Evolutionary conservation across 2,888 invertebrate genomes (phyloP).

Genomic region (Hypselothyrea guttata): DNA sequence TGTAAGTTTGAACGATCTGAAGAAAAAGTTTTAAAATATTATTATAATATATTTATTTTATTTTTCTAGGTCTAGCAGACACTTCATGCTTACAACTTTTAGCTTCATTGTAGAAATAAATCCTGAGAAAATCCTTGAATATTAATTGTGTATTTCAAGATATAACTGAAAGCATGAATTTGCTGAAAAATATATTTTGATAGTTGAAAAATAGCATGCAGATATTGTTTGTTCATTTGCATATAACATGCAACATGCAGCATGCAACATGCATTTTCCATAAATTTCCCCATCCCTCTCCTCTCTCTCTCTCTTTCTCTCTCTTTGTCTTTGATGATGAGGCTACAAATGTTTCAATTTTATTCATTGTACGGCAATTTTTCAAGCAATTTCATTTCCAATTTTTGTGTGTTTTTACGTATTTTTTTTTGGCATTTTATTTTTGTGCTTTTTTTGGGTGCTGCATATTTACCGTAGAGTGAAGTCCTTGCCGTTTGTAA

Average conservation of each 20-base stretch:
- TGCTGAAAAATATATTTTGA: slow-evolving; percentile 52
- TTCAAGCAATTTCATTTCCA: slow-evolving; percentile 50
- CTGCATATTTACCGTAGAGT: slow-evolving; percentile 51
- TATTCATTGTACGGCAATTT: slow-evolving; percentile 62
- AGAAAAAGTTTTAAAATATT: too few species aligned
- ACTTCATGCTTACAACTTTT: too few species aligned
- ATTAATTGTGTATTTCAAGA: background rate
- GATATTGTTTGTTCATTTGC: slow-evolving; percentile 56
- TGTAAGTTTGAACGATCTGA: too few species aligned
- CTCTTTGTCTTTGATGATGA: too few species aligned
- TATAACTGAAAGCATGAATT: slow-evolving; percentile 18
- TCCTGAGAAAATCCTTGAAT: too few species aligned
- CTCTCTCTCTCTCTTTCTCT: too few species aligned
- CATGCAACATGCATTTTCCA: slow-evolving; percentile 68
- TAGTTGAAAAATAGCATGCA: slow-evolving; percentile 43
- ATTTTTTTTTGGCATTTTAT: slow-evolving; percentile 5
- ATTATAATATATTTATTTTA: too few species aligned
- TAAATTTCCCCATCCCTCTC: slow-evolving; percentile 38
- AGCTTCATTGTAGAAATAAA: too few species aligned
- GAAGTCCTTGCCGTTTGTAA: slow-evolving; percentile 36
- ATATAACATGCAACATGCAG: slow-evolving; percentile 38
- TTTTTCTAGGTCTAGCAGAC: too few species aligned
- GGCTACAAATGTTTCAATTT: slow-evolving; percentile 55
- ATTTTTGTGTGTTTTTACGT: slow-evolving; percentile 23
- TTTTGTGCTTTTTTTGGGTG: slow-evolving; percentile 1